Base-by-base conservation (phyloP, 2,113 vertebrate genomes). In the Erinaceus europaeus region DNA sequence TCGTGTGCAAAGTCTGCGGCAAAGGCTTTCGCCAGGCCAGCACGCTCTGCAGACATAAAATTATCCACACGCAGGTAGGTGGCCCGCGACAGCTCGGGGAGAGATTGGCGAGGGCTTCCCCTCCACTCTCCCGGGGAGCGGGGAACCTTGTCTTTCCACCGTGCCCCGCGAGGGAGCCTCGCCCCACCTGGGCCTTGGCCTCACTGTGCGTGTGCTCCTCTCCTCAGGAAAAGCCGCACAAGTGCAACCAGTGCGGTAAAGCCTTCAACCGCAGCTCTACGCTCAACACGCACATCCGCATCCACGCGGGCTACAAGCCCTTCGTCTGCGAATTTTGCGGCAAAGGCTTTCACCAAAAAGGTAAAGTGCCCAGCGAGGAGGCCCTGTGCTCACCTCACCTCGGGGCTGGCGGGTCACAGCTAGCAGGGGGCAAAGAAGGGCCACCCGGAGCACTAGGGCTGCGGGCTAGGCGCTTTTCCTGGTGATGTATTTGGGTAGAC, bases 331-430 rank as follows among this genome's bases (percentile, higher is more conserved):
- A 99, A 95, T 99, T 99, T 95, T 99, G 99, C 89, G 99, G 99
- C 87, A 99, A 99, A 97, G 99, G 99, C 36, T 99, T 99, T 96
- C 99, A 99, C 93, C 99, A 99, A 97, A 99, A 99, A 98, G 99
- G 99, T 99, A 97, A 84, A 1, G 36, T 48, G 34, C 59, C n/a
- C 1, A 4, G 55, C 12, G 68, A 34, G 23, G 13, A 55, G 79
- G 62, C 73, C 88, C 79, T 42, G 81, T 64, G 25, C 75, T 81
- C 75, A n/a, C 74, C 84, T 91, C 82, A 27, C 75, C 59, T 46
- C 13, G 32, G 48, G 40, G 62, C 36, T 50, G 15, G 68, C 4
- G 32, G 69, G 89, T 75, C 75, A 15, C 23, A 23, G 79, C n/a
- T 21, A 53, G 48, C 27, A 55, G 81, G 59, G 34, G 18, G 86